Evolutionary conservation across 2,797 vertebrate genomes (phyloP), one percentile per base, ranked within the genome.

Genomic region (Galagoides demidoff): DNA sequence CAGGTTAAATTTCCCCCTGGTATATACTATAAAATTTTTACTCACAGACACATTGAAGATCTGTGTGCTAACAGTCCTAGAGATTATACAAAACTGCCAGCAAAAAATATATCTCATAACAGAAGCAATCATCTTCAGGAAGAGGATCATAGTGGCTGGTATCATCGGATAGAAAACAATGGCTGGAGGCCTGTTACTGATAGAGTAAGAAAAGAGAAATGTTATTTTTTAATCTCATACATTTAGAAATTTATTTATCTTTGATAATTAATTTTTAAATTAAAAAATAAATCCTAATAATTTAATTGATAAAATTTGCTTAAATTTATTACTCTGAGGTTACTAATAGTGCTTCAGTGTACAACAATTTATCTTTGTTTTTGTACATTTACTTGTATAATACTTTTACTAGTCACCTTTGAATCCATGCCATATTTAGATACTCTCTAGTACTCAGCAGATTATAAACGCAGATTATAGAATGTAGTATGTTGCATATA

Each of bases 11-110:
- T 99, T 98, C 99, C 99, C 84, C 99, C 99, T 94, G 98, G 94
- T 79, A 98, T 99, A 98, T 99, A 99, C 95, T 99, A 99, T 96
- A 99, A 99, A 97, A 98, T 99, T 97, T 99, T 99, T 97, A 99
- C 99, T 92, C 98, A 99, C 71, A 98, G 98, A 89, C 98, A 98
- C 52, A 93, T 99, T 91, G 97, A 98, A 85, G 99, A 99, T 92
- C 52, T 99, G 84, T 99, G 99, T 93, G 99, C 99, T 89, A 98
- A 97, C 96, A 99, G 99, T 94, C 99, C 99, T 10, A 98, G 96
- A 97, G 98, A 99, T 98, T 99, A 99, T 77, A 98, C 98, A 63
- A 97, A 98, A 83, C 76, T 89, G 27, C 64, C 93, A 76, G 19
- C 88, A 29, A 98, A 98, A 97, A 95, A 83, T 89, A 85, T 85